Base-by-base conservation (phyloP, 2,797 vertebrate species). In the Oreonectes daqikongensis region DNA sequence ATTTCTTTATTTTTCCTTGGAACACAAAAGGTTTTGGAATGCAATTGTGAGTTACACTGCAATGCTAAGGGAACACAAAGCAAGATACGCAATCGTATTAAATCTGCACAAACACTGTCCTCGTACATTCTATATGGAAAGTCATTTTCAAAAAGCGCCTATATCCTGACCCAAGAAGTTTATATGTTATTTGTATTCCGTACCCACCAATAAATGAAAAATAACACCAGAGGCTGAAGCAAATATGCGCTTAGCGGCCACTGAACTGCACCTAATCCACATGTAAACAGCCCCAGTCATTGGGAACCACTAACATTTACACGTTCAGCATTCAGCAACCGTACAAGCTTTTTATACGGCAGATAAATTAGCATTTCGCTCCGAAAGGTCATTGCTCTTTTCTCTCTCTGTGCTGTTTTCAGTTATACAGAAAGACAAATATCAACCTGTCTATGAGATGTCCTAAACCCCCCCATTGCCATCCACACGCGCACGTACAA, bases 281-380 rank as follows among this genome's bases (percentile, higher is more conserved):
- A 73, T 85, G 84, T 72, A 81, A 86, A 86, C 87, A 85, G 75
- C 53, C 80, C 44, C 20, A 80, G 83, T 85, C 57, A 74, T 68
- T 59, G 77, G 69, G 79, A 71, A 80, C 75, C 35, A 68, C 59
- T 81, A 77, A 79, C 77, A 81, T 83, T 79, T 79, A 79, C 83
- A 85, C 80, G 69, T 79, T 80, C 71, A 77, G 78, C 71, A 85
- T 83, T 86, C 75, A 74, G 78, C 15, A 63, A 63, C 74, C 44
- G 53, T 72, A 76, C 24, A 65, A 20, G 73, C 44, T 69, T 85
- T 83, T 79, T 72, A 85, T 79, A 81, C 72, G 57, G 72, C 77
- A 79, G 74, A 80, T 83, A 79, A 88, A 87, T 90, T 74, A 85
- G 83, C 86, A 87, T 88, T 87, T 79, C 53, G 69, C 81, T 84